These are phyloP conservation scores for Leptodactylus fuscus DNA, from an alignment of 2,113 vertebrate species.

Conservation along the genomic window DNA sequence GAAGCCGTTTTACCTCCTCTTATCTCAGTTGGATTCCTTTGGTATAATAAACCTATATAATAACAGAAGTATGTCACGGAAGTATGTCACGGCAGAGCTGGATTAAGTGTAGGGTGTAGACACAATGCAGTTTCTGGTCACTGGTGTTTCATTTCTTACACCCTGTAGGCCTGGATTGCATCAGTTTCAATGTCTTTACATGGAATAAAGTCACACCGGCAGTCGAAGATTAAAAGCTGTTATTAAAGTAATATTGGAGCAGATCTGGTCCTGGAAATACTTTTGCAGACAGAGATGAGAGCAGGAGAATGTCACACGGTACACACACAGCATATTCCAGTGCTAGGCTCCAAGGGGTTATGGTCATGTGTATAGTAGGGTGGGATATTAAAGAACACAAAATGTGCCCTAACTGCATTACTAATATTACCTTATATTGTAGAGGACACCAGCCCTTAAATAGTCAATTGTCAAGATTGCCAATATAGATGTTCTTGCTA, in stretches of 20 bases:
- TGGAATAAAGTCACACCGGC: slow-evolving; percentile 4
- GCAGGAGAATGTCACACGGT: too few relatives aligned
- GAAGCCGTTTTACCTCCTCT: slow-evolving; percentile 20
- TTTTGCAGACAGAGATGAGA: not conserved
- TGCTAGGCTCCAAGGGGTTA: not conserved
- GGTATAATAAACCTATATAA: slow-evolving; percentile 30
- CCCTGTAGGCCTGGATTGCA: slow-evolving; percentile 13
- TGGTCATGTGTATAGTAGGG: not conserved
- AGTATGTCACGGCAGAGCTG: not conserved
- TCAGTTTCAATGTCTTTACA: not conserved
- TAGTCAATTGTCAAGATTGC: too few relatives aligned
- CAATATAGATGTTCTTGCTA: not conserved
- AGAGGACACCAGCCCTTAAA: too few relatives aligned
- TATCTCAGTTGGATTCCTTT: slow-evolving; percentile 21
- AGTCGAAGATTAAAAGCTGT: not conserved
- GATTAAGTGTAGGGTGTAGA: slow-evolving; percentile 26
- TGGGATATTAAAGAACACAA: too few relatives aligned
- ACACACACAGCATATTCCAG: not conserved
- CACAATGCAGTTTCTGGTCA: slow-evolving; percentile 9
- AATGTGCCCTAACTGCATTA: too few relatives aligned
- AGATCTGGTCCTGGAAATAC: slow-evolving; percentile 1
- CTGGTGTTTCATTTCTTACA: slow-evolving; percentile 29
- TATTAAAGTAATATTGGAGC: not conserved
- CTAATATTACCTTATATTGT: too few relatives aligned
- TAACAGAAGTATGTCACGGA: not conserved